Conservation (phyloP, 2,113 vertebrate genomes). For the Tamias sibiricus region DNA sequence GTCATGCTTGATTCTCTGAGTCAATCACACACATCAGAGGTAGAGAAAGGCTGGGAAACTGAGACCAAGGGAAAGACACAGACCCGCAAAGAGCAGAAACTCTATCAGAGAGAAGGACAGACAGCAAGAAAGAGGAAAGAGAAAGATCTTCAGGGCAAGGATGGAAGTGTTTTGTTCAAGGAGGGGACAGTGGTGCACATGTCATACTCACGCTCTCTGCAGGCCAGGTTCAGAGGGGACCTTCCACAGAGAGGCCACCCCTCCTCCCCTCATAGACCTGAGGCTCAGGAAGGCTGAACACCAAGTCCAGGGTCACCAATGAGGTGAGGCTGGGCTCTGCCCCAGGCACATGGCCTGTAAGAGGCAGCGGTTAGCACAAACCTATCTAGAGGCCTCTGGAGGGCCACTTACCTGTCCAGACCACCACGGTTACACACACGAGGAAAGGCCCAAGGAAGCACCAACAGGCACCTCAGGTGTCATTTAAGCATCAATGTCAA, state of each 20-base stretch:
- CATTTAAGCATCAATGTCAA: rapidly evolving
- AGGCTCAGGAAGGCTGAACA: rapidly evolving
- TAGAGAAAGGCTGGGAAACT: rapidly evolving
- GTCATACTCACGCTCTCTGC: neutral
- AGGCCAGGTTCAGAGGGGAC: neutral
- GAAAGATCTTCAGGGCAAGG: neutral
- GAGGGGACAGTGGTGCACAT: neutral
- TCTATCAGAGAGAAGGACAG: neutral
- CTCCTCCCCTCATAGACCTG: neutral
- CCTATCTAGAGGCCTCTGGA: too few species aligned
- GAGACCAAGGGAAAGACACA: neutral
- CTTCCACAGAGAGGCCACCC: neutral
- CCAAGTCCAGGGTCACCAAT: neutral
- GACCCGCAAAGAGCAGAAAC: rapidly evolving
- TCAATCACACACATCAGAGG: rapidly evolving
- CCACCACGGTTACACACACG: rapidly evolving
- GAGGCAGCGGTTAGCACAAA: neutral
- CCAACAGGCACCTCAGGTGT: rapidly evolving
- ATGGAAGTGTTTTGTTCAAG: neutral
- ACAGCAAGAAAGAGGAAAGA: rapidly evolving
- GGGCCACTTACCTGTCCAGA: rapidly evolving
- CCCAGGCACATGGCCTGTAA: neutral
- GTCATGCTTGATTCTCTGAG: neutral
- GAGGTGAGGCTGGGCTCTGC: neutral
- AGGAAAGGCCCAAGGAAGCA: neutral